These are phyloP conservation scores for Nansenia antarctica DNA, from an alignment of 2,113 vertebrate genomes.

Conservation along the genomic window DNA sequence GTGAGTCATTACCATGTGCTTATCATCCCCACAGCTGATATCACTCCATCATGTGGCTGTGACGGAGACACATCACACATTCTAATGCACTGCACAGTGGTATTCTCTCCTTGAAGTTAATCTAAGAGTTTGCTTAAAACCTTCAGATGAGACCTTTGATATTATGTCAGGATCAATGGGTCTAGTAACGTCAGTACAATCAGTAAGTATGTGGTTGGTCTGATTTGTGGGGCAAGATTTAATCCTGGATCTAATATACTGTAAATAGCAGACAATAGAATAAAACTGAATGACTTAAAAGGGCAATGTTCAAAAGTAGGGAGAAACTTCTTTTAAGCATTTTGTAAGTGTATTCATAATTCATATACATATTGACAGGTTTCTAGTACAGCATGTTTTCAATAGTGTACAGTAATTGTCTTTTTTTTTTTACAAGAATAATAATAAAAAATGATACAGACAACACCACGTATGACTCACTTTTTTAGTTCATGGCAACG, in stretches of 20 bases:
- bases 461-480: slow-evolving; percentile 72
- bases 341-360: slow-evolving; percentile 80
- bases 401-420: slow-evolving; percentile 74
- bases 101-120: too few relatives aligned
- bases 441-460: slow-evolving; percentile 79
- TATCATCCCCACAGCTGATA: too few relatives aligned
- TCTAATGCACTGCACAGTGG: too few relatives aligned
- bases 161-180: too few relatives aligned
- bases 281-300: not conserved
- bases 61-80: not conserved
- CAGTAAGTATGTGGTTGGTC: too few relatives aligned
- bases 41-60: too few relatives aligned
- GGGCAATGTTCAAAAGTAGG: not conserved
- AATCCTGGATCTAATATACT: not conserved
- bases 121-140: too few relatives aligned
- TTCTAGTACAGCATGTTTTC: slow-evolving; percentile 78
- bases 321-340: slow-evolving; percentile 48
- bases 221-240: not conserved
- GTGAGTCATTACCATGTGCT: too few relatives aligned
- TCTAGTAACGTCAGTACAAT: too few relatives aligned
- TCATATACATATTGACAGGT: slow-evolving; percentile 81
- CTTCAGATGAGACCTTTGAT: too few relatives aligned
- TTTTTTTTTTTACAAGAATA: slow-evolving; percentile 73
- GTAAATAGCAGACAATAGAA: not conserved
- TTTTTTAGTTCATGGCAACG: slow-evolving; percentile 71